Conservation (phyloP, 2,113 vertebrate species). For the Puffinus mauretanicus region DNA sequence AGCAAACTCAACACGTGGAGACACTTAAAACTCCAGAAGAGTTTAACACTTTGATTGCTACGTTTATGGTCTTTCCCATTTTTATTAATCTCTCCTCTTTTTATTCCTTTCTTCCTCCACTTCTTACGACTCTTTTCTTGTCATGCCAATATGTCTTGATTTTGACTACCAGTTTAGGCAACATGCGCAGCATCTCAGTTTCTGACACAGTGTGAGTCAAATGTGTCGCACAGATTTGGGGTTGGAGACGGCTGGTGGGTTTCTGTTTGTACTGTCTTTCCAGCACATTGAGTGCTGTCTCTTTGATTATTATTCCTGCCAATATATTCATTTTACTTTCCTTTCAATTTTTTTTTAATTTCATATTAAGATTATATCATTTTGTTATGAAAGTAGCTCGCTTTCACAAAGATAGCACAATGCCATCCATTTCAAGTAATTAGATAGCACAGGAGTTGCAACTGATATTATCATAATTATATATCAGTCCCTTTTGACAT, state of each 20-base stretch:
- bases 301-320: background rate
- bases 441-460: background rate
- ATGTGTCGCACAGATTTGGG: background rate
- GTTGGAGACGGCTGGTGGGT: background rate
- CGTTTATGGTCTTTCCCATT: background rate
- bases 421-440: constrained; percentile 17
- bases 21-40: background rate
- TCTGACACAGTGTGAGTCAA: background rate
- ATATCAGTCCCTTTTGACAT: background rate
- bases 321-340: background rate
- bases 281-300: background rate
- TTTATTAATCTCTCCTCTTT: background rate
- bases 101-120: background rate
- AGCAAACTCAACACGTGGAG: background rate
- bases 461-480: constrained; percentile 23
- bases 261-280: background rate
- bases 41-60: background rate
- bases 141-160: background rate
- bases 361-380: background rate
- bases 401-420: background rate
- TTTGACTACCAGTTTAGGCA: background rate
- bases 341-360: background rate
- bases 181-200: background rate
- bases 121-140: background rate
- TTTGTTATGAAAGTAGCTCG: background rate